Evolutionary conservation across 2,888 invertebrate species (phyloP).

Genomic region (Stenurella melanura): DNA sequence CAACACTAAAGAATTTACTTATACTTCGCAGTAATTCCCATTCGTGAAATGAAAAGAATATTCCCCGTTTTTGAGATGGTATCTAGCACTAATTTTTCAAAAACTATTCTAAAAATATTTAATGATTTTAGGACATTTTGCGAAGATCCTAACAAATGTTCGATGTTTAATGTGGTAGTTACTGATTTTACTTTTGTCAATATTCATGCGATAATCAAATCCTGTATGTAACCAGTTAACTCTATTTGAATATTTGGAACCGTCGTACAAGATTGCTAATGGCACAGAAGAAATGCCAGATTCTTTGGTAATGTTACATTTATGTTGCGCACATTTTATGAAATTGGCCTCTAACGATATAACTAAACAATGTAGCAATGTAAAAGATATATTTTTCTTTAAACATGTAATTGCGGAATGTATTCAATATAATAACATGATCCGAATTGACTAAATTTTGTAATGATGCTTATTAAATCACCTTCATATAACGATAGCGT

Average conservation of each 20-base stretch:
- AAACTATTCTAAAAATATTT: too few species aligned
- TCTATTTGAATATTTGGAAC: slow-evolving; percentile 23
- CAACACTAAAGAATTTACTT: slow-evolving; percentile 38
- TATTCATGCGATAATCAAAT: too few species aligned
- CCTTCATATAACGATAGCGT: not conserved
- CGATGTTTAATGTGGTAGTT: slow-evolving; percentile 15
- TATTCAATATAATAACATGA: not conserved
- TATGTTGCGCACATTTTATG: slow-evolving; percentile 25
- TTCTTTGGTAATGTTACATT: slow-evolving; percentile 11
- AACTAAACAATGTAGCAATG: not conserved
- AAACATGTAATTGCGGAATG: not conserved
- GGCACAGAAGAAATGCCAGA: not conserved
- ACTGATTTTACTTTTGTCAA: too few species aligned
- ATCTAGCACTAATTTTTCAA: too few species aligned
- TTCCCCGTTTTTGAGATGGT: too few species aligned
- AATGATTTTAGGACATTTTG: too few species aligned
- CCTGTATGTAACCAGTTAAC: too few species aligned
- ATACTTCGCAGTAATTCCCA: too few species aligned
- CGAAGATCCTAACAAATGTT: too few species aligned
- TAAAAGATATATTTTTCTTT: too few species aligned
- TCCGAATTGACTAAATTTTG: not conserved
- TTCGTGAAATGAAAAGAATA: too few species aligned
- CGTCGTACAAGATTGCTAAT: slow-evolving; percentile 2
- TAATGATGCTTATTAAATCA: not conserved
- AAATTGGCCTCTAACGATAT: not conserved